Evolutionary conservation across 2,888 invertebrate genomes (phyloP), one percentile per base, ranked within the genome.

Genomic region (Eupelmus urozonus): DNA sequence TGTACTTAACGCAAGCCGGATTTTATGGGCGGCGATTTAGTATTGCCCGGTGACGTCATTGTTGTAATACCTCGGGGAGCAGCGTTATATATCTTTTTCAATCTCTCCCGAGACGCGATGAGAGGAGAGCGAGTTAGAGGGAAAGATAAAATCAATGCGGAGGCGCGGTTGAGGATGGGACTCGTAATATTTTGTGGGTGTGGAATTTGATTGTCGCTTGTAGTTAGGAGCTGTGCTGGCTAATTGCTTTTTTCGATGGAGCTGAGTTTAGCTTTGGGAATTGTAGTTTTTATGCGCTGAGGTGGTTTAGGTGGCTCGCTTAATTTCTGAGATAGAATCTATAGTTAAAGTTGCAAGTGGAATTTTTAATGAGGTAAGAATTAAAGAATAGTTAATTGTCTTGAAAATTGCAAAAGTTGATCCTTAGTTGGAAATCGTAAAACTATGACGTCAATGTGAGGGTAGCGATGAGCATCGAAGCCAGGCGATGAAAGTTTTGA

Each of bases 371-470:
- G 59, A 13, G 59, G 29, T 59, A 23, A 55, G 9, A 55, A 23
- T 29, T 59, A 23, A 59, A 59, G 5, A 29, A 13, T 40, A 45
- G 23, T 23, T 42, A 40, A 63, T 63, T 63, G 18, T 45, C 45
- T 42, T 3, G 63, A 13, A 45, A 63, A 60, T 34, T 60, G n/a
- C 59, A 34, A 34, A 9, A 34, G 27, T 18, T 65, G 49, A 49
- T 25, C n/a, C 25, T 23, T 16, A 7, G 18, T 60, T 20, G 63
- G 23, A 63, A 45, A 40, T 16, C 23, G 23, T 42, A 25, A 2
- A 13, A 0, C 18, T 4, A 20, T 60, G 23, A 63, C 23, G 63
- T 25, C 13, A 23, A 9, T 63, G 11, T 45, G 23, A 3, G n/a
- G 1, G 18, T 18, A 51, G 2, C 20, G 49, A 7, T 25, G 29